Conservation (phyloP, 2,113 vertebrate species). For the Progne subis region DNA sequence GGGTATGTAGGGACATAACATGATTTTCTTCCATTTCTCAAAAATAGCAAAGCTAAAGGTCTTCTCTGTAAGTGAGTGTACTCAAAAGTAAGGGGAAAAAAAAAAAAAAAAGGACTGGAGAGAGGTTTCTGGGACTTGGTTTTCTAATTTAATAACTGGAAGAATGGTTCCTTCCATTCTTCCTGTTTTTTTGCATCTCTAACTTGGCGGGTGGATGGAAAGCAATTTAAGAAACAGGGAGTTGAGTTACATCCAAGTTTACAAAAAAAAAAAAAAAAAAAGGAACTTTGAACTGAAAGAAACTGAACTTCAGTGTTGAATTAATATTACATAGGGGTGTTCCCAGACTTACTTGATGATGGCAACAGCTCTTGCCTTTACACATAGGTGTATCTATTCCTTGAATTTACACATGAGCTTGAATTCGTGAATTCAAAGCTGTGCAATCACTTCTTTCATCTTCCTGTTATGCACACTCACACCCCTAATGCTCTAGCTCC, state of each 20-base stretch:
- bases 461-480: accelerated
- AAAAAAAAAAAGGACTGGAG: neutral
- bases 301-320: neutral
- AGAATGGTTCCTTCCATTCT: neutral
- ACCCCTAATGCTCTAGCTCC: neutral
- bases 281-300: neutral
- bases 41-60: neutral
- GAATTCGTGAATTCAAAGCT: neutral
- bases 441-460: neutral
- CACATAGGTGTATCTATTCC: neutral
- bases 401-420: neutral
- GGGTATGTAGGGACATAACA: constrained; percentile 1
- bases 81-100: neutral
- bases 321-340: neutral
- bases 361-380: neutral
- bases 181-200: neutral
- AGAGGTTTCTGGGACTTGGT: neutral
- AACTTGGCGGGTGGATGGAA: neutral
- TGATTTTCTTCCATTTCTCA: neutral
- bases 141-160: neutral
- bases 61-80: neutral
- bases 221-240: neutral
- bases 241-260: neutral
- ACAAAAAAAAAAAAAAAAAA: neutral
- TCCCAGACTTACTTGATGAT: neutral